A percentile compares a stretch with the other conserved stretches of the same genome.
These are phyloP conservation scores for Lucinisca nassula DNA, from an alignment of 2,888 invertebrate species.

Conservation along the genomic window DNA sequence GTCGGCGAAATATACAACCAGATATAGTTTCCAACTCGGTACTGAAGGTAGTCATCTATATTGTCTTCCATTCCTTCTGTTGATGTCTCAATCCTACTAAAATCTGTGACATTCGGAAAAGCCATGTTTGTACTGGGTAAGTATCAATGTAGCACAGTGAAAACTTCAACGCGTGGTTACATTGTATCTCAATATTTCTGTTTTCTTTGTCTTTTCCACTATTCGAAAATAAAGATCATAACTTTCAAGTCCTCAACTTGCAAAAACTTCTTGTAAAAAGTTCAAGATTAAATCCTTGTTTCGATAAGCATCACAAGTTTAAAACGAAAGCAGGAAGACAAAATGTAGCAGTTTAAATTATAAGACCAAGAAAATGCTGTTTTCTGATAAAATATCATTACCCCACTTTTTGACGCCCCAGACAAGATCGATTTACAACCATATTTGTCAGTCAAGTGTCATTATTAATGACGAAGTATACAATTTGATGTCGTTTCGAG, in stretches of 20 bases:
- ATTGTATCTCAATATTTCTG: neutral
- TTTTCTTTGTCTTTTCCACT: too few species aligned
- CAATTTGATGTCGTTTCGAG: neutral
- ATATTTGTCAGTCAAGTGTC: neutral
- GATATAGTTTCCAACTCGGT: constrained; percentile 46
- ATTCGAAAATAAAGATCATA: too few species aligned
- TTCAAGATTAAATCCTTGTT: neutral
- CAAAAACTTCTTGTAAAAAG: neutral
- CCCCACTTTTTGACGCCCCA: neutral
- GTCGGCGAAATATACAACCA: constrained; percentile 72
- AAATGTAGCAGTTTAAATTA: too few species aligned
- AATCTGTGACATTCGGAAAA: neutral
- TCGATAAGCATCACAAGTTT: neutral
- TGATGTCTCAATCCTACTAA: neutral
- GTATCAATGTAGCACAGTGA: neutral
- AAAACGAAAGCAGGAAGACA: too few species aligned
- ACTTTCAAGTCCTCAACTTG: neutral
- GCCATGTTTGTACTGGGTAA: neutral
- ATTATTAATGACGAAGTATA: neutral
- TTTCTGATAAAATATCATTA: neutral
- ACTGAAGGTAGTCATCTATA: constrained; percentile 35
- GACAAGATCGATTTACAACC: neutral
- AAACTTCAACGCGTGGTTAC: neutral
- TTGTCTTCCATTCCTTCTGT: neutral
- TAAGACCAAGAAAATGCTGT: too few species aligned